Percentiles rank a stretch among this genome's conserved stretches.
Conservation (phyloP, 2,113 vertebrate species). For the Notothenia rossii region DNA sequence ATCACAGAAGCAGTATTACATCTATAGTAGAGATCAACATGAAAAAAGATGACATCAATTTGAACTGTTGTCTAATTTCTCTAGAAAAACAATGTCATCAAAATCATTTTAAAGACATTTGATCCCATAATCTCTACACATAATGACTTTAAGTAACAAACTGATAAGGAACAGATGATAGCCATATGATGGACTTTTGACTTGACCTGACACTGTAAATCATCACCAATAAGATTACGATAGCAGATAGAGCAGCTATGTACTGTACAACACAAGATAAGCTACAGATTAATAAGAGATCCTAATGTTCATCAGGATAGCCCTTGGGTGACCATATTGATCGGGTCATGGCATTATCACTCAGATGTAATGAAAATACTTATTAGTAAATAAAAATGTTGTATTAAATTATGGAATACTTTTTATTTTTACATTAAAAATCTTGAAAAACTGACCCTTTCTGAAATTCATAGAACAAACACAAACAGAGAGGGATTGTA, state of each 20-base stretch:
- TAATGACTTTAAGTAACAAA: neutral
- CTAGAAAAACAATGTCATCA: neutral
- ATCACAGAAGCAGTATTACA: no score
- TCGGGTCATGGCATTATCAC: neutral
- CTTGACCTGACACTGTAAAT: neutral
- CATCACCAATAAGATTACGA: neutral
- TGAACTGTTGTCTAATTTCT: neutral
- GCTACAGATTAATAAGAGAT: neutral
- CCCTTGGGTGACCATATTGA: neutral
- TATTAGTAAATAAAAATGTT: neutral
- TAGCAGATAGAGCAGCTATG: neutral
- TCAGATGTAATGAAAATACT: no score
- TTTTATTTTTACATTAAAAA: neutral
- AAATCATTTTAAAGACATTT: neutral
- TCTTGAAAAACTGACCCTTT: no score
- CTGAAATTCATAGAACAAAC: neutral
- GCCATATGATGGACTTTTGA: conserved; percentile 1
- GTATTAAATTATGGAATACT: neutral
- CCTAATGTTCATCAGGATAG: neutral
- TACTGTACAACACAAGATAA: neutral
- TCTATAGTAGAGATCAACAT: no score
- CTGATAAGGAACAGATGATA: conserved; percentile 2
- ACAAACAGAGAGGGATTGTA: neutral
- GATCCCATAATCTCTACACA: no score
- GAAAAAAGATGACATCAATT: neutral